Percentiles rank a stretch among this genome's conserved stretches.
Evolutionary conservation across 2,113 vertebrate genomes (phyloP).

Genomic region (Pelusios castaneus): DNA sequence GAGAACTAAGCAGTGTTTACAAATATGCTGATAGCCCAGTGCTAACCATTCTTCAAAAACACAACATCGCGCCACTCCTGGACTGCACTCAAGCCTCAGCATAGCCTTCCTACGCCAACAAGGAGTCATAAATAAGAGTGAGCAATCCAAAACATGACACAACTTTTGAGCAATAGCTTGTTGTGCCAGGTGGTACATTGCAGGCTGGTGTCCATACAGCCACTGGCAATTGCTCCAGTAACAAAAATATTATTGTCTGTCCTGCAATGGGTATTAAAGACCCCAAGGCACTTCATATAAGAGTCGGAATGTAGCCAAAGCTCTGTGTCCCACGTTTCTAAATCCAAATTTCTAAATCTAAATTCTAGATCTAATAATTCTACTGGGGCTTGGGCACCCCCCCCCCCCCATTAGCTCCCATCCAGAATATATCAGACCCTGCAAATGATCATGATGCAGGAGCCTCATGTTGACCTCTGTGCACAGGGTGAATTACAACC

Average conservation of each 20-base stretch:
- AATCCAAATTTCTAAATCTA: not conserved
- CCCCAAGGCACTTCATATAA: constrained; percentile 59
- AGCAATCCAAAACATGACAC: constrained; percentile 67
- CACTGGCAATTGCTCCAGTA: constrained; percentile 62
- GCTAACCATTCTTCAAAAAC: constrained; percentile 43
- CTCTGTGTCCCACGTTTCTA: constrained; percentile 28
- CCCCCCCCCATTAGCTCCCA: not conserved
- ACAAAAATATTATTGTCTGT: constrained; percentile 76
- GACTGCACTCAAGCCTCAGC: constrained; percentile 36
- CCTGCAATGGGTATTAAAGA: constrained; percentile 54
- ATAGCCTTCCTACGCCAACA: constrained; percentile 43
- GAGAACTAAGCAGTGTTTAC: constrained; percentile 55
- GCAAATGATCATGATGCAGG: constrained; percentile 24
- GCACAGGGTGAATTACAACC: not conserved
- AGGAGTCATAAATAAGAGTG: constrained; percentile 60
- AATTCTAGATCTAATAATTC: constrained; percentile 39
- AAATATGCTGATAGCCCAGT: constrained; percentile 49
- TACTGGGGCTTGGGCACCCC: not conserved
- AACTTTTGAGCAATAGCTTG: constrained; percentile 68
- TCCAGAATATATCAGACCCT: constrained; percentile 1
- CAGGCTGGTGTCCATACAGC: constrained; percentile 45
- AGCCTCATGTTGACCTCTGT: not conserved
- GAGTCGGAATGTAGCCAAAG: constrained; percentile 20
- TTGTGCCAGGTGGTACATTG: constrained; percentile 47
- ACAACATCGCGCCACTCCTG: constrained; percentile 53